Conservation (phyloP, 2,888 invertebrate genomes). For the Rotaria socialis region DNA sequence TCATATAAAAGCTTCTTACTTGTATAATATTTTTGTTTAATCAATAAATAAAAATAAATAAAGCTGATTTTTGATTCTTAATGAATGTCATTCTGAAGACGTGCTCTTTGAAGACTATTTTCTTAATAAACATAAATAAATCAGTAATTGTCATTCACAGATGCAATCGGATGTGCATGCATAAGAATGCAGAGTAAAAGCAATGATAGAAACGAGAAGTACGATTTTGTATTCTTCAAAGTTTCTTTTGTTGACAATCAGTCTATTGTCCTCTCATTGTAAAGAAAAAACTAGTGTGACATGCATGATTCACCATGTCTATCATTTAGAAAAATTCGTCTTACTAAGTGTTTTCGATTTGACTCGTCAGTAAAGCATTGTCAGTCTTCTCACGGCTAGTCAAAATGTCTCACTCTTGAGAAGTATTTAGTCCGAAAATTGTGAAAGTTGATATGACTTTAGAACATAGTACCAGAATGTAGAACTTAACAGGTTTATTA, state of each 20-base stretch:
- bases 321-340: no score
- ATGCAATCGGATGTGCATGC: conserved; percentile 4
- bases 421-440: no score
- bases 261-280: background rate
- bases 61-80: background rate
- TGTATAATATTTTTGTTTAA: background rate
- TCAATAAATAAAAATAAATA: background rate
- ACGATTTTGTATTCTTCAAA: background rate
- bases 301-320: background rate
- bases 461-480: no score
- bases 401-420: no score
- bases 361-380: no score
- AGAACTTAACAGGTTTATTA: no score
- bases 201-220: background rate
- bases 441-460: no score
- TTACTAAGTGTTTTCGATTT: no score
- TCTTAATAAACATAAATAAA: background rate
- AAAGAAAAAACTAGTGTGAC: background rate
- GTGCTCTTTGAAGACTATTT: background rate
- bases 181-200: background rate
- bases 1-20: background rate
- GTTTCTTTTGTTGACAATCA: background rate
- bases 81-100: background rate
- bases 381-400: no score
- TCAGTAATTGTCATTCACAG: background rate